A percentile compares a stretch with the other conserved stretches of the same genome.
phyloP scores from a whole-genome alignment of 2,113 vertebrate species.

The Collichthys lucidus region DNA sequence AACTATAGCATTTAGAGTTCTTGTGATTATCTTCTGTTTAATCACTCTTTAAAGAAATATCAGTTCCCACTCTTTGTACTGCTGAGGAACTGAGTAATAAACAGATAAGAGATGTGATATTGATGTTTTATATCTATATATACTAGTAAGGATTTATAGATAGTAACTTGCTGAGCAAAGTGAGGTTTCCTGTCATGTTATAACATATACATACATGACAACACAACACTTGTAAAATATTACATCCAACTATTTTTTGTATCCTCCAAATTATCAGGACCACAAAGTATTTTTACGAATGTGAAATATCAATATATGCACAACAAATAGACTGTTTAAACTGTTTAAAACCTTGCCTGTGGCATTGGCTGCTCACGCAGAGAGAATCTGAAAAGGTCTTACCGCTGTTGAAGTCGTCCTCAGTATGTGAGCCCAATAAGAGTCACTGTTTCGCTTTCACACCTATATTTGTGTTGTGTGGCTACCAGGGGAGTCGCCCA shows the following conservation, averaged over 20 bases:
- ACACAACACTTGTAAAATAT: neutral
- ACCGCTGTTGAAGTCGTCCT: conserved; percentile 18
- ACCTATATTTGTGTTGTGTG: neutral
- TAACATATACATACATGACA: neutral
- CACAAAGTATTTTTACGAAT: neutral
- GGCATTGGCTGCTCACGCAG: neutral
- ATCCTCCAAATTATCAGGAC: neutral
- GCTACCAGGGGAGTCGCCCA: neutral
- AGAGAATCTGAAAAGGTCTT: neutral
- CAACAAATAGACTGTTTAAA: too few relatives aligned
- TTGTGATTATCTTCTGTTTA: neutral
- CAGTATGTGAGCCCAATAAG: neutral
- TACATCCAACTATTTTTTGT: neutral
- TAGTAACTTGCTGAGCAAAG: too few relatives aligned
- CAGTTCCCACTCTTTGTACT: neutral
- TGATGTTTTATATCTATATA: neutral
- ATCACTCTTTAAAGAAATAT: neutral
- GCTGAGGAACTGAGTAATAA: neutral
- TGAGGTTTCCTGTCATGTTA: neutral
- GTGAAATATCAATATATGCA: too few relatives aligned
- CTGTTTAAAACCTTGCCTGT: neutral
- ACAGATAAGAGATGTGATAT: neutral
- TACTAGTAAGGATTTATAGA: too few relatives aligned
- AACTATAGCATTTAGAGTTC: neutral
- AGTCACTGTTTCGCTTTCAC: neutral